These are phyloP conservation scores for Anodontia alba DNA, from an alignment of 2,888 invertebrate species.

Conservation along the genomic window DNA sequence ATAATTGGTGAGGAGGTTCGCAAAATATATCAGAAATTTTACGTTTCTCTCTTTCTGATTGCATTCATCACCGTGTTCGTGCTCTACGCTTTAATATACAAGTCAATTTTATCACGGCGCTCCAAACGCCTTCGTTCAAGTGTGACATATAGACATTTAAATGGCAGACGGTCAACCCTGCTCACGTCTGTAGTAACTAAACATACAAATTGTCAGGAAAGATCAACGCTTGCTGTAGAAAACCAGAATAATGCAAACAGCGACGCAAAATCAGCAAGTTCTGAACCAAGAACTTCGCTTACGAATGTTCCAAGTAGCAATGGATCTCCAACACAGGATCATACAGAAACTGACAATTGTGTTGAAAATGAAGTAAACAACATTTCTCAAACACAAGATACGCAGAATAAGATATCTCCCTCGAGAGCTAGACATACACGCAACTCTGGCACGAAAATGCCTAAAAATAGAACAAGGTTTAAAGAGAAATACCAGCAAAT, in stretches of 20 bases:
- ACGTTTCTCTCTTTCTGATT: slow-evolving; percentile 64
- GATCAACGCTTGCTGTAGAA: slow-evolving; percentile 4
- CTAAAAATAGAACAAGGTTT: slow-evolving; percentile 9
- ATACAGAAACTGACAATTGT: not conserved
- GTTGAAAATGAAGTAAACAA: not conserved
- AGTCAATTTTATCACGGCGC: slow-evolving; percentile 56
- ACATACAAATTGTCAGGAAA: slow-evolving; percentile 11
- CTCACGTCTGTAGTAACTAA: slow-evolving; percentile 34
- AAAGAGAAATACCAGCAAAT: slow-evolving; percentile 20
- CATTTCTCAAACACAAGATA: not conserved
- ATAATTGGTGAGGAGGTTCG: slow-evolving; percentile 51
- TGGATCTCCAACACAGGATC: not conserved
- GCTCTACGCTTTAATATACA: slow-evolving; percentile 62
- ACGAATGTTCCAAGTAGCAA: not conserved
- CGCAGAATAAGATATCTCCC: not conserved
- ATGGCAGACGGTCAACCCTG: slow-evolving; percentile 32
- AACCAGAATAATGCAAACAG: slow-evolving; percentile 4
- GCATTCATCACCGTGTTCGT: slow-evolving; percentile 59
- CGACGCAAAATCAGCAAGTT: not conserved
- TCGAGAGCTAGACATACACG: not conserved
- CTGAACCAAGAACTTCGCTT: not conserved
- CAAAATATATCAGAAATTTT: slow-evolving; percentile 61
- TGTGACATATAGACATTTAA: slow-evolving; percentile 28
- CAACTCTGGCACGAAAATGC: not conserved
- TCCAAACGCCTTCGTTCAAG: slow-evolving; percentile 50